These are phyloP conservation scores for Myanophis thanlyinensis DNA, from an alignment of 2,113 vertebrate species.

Conservation along the genomic window DNA sequence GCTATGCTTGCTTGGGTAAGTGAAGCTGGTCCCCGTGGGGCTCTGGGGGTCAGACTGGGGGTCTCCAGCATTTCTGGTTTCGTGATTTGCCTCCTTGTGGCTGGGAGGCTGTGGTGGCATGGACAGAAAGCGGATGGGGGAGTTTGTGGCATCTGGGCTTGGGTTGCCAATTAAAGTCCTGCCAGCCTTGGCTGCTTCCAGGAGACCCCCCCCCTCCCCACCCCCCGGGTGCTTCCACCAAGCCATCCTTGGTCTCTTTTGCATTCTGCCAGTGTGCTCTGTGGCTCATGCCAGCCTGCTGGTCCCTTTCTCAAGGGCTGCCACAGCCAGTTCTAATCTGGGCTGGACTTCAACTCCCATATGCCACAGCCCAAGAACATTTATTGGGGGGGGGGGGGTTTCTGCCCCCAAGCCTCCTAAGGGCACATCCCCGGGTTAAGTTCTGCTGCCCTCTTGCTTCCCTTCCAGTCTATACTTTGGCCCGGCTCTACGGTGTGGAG, in stretches of 20 bases:
- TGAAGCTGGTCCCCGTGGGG: not conserved
- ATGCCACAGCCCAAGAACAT: not conserved
- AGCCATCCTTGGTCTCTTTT: not conserved
- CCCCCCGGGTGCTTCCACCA: not conserved
- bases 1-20: constrained; percentile 93
- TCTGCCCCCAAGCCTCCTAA: not conserved
- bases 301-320: not conserved
- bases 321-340: not conserved
- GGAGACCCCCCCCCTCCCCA: no score
- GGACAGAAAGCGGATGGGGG: not conserved
- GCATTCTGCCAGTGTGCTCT: not conserved
- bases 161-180: not conserved
- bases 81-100: not conserved
- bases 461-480: constrained; percentile 79
- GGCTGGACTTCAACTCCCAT: not conserved
- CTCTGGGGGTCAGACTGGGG: not conserved
- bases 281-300: not conserved
- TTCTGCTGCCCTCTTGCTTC: rapidly evolving
- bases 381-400: not conserved
- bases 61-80: not conserved
- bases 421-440: not conserved
- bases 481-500: constrained; percentile 80
- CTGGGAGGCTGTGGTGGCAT: no score
- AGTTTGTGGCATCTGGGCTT: not conserved
- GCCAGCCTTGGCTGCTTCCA: not conserved